Evolutionary conservation across 2,888 invertebrate species (phyloP).

Genomic region (Tinea pellionella): DNA sequence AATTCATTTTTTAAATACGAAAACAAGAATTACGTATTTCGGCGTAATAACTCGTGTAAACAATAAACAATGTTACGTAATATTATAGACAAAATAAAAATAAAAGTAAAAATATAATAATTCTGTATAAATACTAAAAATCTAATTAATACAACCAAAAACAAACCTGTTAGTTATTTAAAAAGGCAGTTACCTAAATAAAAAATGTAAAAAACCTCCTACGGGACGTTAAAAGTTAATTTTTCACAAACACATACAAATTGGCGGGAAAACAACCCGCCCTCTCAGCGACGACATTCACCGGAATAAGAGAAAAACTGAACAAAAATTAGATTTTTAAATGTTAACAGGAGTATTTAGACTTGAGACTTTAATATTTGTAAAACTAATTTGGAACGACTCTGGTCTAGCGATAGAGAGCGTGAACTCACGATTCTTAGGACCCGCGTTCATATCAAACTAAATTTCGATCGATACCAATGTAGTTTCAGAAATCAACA

Average conservation of each 20-base stretch:
- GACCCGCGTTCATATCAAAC: too few species aligned
- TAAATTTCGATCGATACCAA: too few species aligned
- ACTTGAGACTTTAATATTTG: slow-evolving; percentile 55
- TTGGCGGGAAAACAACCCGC: slow-evolving; percentile 53
- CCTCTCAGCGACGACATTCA: slow-evolving; percentile 26
- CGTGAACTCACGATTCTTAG: too few species aligned
- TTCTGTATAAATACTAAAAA: too few species aligned
- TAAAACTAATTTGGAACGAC: too few species aligned
- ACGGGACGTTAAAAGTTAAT: slow-evolving; percentile 1
- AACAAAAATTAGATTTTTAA: slow-evolving; percentile 64
- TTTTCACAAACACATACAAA: slow-evolving; percentile 55
- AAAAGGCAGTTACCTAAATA: not conserved
- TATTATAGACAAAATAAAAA: too few species aligned
- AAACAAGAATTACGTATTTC: too few species aligned
- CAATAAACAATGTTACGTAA: not conserved
- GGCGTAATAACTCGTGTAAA: too few species aligned
- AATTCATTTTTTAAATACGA: too few species aligned
- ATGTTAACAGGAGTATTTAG: slow-evolving; percentile 22
- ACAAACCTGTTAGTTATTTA: not conserved
- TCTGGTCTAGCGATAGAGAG: too few species aligned
- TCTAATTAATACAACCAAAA: not conserved
- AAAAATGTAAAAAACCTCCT: not conserved
- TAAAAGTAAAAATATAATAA: too few species aligned
- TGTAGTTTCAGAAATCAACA: too few species aligned
- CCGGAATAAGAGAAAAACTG: slow-evolving; percentile 58